Evolutionary conservation across 2,113 vertebrate species (phyloP), one percentile per base, ranked within the genome.

Genomic region (Rutilus rutilus): DNA sequence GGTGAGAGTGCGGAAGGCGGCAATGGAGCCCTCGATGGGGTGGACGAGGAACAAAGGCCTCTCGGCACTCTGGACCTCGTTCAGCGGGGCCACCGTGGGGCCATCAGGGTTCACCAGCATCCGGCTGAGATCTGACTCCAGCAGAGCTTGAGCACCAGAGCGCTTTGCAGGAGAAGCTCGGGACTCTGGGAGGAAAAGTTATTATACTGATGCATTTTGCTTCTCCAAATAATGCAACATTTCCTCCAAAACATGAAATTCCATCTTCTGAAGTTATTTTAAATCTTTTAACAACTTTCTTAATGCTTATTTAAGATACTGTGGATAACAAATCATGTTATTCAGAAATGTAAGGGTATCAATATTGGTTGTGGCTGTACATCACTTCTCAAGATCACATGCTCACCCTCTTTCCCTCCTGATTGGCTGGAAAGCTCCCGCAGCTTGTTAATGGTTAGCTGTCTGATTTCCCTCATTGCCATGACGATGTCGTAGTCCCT

Each of bases 1-100:
- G 0, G 97, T 94, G 0, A 99, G 95, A 1, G 90, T 94, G 84
- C 88, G 87, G 92, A 99, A 98, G 30, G 97, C 96, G 0, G 92
- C n/a, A 60, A 91, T 89, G 19, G 97, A 98, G 90, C 98, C 98
- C 89, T 99, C 98, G 0, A 99, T 99, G 42, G 98, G 96, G 82
- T 99, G 98, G 67, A 99, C 91, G 59, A 99, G 92, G 93, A 99
- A 99, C 17, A 99, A 94, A 0, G 98, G 96, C 10, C 94, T 92
- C 87, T 97, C 97, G 0, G 92, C 92, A 91, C 93, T 97, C 92
- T 97, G 94, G 6, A 97, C 93, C 0, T 94, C 84, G 78, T 99
- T 99, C 82, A 99, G 96, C 0, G 87, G 92, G 0, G 89, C 93
- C 82, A 99, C 82, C 0, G 97, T 97, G 8, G 97, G 96, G 17